Base-by-base conservation (phyloP, 2,113 vertebrate species). In the Ochotona curzoniae region DNA sequence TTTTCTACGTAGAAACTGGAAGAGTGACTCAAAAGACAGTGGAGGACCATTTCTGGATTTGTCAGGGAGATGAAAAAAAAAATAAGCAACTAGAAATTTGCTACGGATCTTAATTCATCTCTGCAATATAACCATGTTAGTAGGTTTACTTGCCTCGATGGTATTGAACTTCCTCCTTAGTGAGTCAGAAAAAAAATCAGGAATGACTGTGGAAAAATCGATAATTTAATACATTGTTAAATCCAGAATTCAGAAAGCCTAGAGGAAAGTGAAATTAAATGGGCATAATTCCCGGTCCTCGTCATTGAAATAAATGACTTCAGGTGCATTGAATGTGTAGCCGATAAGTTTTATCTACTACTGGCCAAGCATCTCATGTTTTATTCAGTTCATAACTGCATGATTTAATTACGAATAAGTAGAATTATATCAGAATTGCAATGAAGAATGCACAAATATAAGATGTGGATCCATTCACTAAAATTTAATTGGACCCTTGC, bases 1-100 rank as follows among this genome's bases (percentile, higher is more conserved):
- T 96, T 86, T 79, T 83, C 66, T 86, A 51, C 57, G 17, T 66
- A 95, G 82, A 91, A 90, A 92, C 14, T 78, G 89, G 90, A 96
- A 93, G 73, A 81, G 66, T 93, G 92, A 76, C 83, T 93, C 89
- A 83, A 89, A 54, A 93, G 70, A 11, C 38, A 60, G 84, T 86
- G 60, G 90, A 83, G 86, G 23, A 14, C 71, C 61, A 89, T 92
- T 63, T 73, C 54, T 93, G 35, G 63, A 51, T 71, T 94, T 86
- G 38, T 83, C 70, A 64, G 32, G 32, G 32, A 88, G 54, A 82
- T 87, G 76, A 57, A 85, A 95, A 89, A 88, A 89, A 57, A 91
- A 94, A 94, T 44, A 44, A 4, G 38, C 71, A 96, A 21, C 74
- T 94, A 89, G 86, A 83, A 89, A 92, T 81, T 86, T 75, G 86